Evolutionary conservation across 2,888 invertebrate species (phyloP).

Genomic region (Kuschelorhynchus macadamiae): DNA sequence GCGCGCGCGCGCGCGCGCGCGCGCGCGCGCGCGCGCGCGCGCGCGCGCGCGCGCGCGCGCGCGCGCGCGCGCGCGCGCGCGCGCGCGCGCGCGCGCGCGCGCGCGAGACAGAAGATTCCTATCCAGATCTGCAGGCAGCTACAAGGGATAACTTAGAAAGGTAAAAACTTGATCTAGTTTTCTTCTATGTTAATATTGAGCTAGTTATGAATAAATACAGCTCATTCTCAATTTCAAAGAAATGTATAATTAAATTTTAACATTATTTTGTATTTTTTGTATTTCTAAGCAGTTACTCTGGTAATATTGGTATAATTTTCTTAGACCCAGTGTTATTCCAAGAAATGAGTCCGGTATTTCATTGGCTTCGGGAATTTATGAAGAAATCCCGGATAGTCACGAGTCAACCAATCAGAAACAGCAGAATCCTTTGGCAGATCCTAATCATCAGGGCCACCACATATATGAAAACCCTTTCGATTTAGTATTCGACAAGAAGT

Average conservation of each 20-base stretch:
- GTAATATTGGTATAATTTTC: too few species aligned
- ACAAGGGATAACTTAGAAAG: background rate
- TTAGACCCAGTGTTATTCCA: slow-evolving; percentile 51
- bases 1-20: too few species aligned
- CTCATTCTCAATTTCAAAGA: too few species aligned
- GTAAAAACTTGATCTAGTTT: too few species aligned
- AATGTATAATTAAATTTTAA: too few species aligned
- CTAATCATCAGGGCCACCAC: slow-evolving; percentile 58
- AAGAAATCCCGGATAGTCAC: slow-evolving; percentile 74
- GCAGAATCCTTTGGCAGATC: background rate
- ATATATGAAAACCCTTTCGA: slow-evolving; percentile 68
- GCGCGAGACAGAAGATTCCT: slow-evolving; percentile 66
- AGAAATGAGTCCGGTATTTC: slow-evolving; percentile 74
- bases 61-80: too few species aligned
- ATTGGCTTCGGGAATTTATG: slow-evolving; percentile 76
- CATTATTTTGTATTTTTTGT: background rate
- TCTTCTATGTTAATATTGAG: too few species aligned
- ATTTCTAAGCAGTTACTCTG: too few species aligned
- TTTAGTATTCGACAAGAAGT: slow-evolving; percentile 61
- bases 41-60: too few species aligned
- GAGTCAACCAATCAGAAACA: slow-evolving; percentile 40
- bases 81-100: too few species aligned
- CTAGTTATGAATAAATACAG: too few species aligned
- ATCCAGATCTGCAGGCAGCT: slow-evolving; percentile 58
- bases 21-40: too few species aligned